Base-by-base conservation (phyloP, 2,113 vertebrate genomes). In the Calyptomena viridis region DNA sequence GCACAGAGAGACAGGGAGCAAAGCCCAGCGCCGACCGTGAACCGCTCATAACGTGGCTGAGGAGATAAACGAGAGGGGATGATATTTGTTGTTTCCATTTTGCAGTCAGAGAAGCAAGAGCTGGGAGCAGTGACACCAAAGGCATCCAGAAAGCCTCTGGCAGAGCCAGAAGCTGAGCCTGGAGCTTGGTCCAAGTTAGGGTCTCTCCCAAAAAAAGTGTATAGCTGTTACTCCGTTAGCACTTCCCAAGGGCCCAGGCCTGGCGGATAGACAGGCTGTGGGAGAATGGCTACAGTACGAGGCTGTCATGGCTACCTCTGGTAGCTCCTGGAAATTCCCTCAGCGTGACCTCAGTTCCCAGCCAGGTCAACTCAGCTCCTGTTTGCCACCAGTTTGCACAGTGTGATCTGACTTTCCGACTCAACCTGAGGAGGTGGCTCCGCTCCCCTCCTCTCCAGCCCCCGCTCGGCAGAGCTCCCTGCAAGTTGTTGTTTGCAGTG, bases 381-480 rank as follows among this genome's bases (percentile, higher is more conserved):
- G 0, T 59, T 71, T 49, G 35, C 56, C 56, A 46, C 28, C 73
- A 15, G 44, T 66, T 55, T 83, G 31, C 56, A 35, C 4, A 27
- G 31, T 11, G 30, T 12, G 8, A 35, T 39, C 28, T 42, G 39
- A 21, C 17, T 66, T 50, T 16, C 63, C 56, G 28, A 12, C 46
- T 55, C 89, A 35, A 10, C 24, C 30, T 4, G 35, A 37, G n/a
- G 23, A 11, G 60, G 47, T 27, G 28, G 25, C 23, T 58, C 24
- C 35, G 14, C 31, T 58, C 22, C 40, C 6, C 24, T 40, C 11
- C 13, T 18, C 47, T 87, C 53, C 27, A 39, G n/a, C 9, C 46
- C 19, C 19, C 13, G 44, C 28, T 37, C 1, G 0, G 25, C 9
- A 1, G 23, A 28, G 35, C 22, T 84, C 53, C 46, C 13, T n/a